Base-by-base conservation (phyloP, 2,113 vertebrate genomes). In the Anser brachyrhynchus region DNA sequence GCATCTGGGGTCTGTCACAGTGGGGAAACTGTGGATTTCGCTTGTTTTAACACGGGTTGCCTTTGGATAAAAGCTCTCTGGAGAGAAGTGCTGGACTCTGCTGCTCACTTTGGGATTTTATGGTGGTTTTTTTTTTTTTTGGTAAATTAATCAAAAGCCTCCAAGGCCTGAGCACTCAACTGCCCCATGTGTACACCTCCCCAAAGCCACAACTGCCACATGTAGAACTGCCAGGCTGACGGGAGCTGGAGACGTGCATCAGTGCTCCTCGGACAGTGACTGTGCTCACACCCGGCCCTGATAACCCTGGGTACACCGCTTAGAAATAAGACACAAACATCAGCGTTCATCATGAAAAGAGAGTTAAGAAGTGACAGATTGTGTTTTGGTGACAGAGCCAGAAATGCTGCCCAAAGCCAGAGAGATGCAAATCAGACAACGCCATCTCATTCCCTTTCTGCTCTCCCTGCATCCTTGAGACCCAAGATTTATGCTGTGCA, bases 181-280 rank as follows among this genome's bases (percentile, higher is more conserved):
- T 83, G 67, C 62, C 25, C 13, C 8, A 0, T 7, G 6, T 8
- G 19, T 72, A 31, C 7, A 33, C 51, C 73, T 89, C 57, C 23
- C n/a, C 7, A 70, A 80, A 35, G 39, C 8, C 67, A 46, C 15
- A 29, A 29, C 62, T 72, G 88, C 71, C 88, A 39, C 23, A 0
- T 2, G 7, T 23, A 18, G 11, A 76, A 4, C 16, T 37, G 35
- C 11, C 4, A 1, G 88, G 11, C 39, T 6, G 10, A 19, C 0
- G 25, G 61, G 29, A 15, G 7, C 13, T 0, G 1, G 46, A 9
- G 15, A 20, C 19, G 0, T 0, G 10, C 51, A 12, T 1, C 1
- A 44, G 26, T 13, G 57, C 84, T 58, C 21, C 84, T 71, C 25
- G 1, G 5, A 18, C 29, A 11, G 79, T 7, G 1, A 44, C 65